Conservation (phyloP, 2,113 vertebrate genomes). For the Enhydra lutris region DNA sequence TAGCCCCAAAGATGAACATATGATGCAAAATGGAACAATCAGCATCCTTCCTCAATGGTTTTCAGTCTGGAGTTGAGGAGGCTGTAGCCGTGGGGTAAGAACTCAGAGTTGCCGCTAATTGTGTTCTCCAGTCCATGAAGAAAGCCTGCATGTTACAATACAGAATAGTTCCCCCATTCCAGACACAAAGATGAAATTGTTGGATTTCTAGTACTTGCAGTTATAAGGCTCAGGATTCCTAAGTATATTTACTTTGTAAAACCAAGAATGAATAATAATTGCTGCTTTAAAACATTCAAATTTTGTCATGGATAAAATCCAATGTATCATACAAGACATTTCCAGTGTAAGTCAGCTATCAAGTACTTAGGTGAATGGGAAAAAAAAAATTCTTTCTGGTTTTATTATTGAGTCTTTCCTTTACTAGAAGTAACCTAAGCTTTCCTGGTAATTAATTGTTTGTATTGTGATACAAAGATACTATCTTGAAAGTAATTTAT, state of each 20-base stretch:
- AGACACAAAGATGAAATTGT: not conserved
- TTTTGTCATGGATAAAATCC: not conserved
- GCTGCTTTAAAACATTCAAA: not conserved
- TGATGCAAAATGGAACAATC: not conserved
- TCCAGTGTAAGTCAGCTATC: not conserved
- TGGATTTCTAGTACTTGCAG: not conserved
- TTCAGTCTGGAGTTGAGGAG: not conserved
- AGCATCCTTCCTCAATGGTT: not conserved
- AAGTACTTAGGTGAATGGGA: not conserved
- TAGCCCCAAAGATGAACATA: not conserved
- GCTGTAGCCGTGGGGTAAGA: not conserved
- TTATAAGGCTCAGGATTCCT: not conserved
- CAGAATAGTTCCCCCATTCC: not conserved
- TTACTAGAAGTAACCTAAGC: not conserved
- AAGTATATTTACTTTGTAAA: conserved; percentile 18
- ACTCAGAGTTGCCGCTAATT: not conserved
- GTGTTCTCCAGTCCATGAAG: not conserved
- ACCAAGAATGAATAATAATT: not conserved
- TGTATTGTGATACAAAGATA: not conserved
- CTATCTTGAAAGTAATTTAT: not conserved
- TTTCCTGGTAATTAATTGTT: not conserved
- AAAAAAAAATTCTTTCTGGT: not conserved
- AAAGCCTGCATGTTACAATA: not conserved
- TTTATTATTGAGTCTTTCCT: not conserved
- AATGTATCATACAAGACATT: not conserved